Percentiles rank a stretch among this genome's conserved stretches.
Conservation (phyloP, 30 jellyfish, hydroid and myxozoan genomes). For the Hydractinia symbiolongicarpus region DNA sequence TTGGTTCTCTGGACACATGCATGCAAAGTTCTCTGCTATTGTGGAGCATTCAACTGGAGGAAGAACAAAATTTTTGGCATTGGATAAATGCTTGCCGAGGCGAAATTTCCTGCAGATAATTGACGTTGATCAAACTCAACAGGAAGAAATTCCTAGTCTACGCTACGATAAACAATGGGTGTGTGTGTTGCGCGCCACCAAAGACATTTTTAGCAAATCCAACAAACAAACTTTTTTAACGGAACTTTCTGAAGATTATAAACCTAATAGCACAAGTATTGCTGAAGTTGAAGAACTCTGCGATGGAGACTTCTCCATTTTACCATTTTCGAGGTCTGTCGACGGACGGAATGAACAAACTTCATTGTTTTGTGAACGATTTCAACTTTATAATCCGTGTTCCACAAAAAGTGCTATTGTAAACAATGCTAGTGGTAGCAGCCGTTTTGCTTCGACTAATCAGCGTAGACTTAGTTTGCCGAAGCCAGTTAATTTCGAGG, state of each 20-base stretch:
- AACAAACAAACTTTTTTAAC: constrained; percentile 3
- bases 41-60: constrained; percentile 47
- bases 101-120: constrained; percentile 69
- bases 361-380: constrained; percentile 31
- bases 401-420: not conserved
- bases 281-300: constrained; percentile 1
- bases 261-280: constrained; percentile 1
- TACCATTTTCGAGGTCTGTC: constrained; percentile 16
- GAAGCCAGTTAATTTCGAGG: constrained; percentile 5
- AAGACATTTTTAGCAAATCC: not conserved
- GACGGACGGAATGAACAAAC: constrained; percentile 30
- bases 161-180: constrained; percentile 79
- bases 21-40: constrained; percentile 84
- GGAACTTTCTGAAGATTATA: constrained; percentile 11
- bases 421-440: constrained; percentile 15
- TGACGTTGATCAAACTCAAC: constrained; percentile 46
- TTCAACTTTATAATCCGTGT: constrained; percentile 23
- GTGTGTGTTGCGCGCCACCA: constrained; percentile 28
- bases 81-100: constrained; percentile 87
- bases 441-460: not conserved
- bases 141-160: constrained; percentile 7
- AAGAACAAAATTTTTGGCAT: constrained; percentile 74
- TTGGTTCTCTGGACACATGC: constrained; percentile 96
- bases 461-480: constrained; percentile 18
- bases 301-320: not conserved